Evolutionary conservation across 2,888 invertebrate genomes (phyloP).

Genomic region (Trichogramma dendrolimi): DNA sequence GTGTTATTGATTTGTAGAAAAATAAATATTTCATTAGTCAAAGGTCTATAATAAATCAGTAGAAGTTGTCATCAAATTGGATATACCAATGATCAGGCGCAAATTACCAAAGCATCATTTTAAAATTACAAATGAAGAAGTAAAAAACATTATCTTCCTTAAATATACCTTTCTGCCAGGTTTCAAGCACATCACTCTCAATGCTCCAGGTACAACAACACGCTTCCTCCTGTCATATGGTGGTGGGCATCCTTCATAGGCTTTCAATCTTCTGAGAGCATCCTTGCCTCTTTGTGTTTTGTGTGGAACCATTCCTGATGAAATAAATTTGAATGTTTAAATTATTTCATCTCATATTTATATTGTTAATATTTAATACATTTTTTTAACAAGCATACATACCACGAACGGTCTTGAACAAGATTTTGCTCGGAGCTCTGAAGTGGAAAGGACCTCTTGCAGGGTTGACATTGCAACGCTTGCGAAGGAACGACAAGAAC

Average conservation of each 20-base stretch:
- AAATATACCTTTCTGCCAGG: conserved; percentile 84
- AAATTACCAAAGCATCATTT: conserved; percentile 59
- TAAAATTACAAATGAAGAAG: conserved; percentile 11
- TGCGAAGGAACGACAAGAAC: conserved; percentile 93
- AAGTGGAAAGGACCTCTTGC: conserved; percentile 98
- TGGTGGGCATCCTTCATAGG: conserved; percentile 95
- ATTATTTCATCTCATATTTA: too few species aligned
- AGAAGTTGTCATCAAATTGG: conserved; percentile 40
- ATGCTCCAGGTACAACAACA: conserved; percentile 92
- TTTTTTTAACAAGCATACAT: conserved; percentile 37
- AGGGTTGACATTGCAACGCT: conserved; percentile 98
- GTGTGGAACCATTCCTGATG: conserved; percentile 95
- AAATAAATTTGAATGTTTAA: too few species aligned
- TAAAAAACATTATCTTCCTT: too few species aligned
- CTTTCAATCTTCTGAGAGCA: conserved; percentile 83
- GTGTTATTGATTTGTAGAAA: neutral
- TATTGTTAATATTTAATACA: neutral
- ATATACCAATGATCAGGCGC: conserved; percentile 55
- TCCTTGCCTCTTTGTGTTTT: conserved; percentile 94
- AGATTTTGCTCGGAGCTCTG: conserved; percentile 94
- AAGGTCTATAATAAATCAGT: conserved; percentile 37
- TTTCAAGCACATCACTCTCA: conserved; percentile 89
- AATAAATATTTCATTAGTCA: neutral
- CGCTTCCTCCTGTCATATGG: conserved; percentile 94
- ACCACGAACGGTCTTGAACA: conserved; percentile 97